Conservation (phyloP, 92 coral and sea anemone genomes). For the Galaxea fascicularis region DNA sequence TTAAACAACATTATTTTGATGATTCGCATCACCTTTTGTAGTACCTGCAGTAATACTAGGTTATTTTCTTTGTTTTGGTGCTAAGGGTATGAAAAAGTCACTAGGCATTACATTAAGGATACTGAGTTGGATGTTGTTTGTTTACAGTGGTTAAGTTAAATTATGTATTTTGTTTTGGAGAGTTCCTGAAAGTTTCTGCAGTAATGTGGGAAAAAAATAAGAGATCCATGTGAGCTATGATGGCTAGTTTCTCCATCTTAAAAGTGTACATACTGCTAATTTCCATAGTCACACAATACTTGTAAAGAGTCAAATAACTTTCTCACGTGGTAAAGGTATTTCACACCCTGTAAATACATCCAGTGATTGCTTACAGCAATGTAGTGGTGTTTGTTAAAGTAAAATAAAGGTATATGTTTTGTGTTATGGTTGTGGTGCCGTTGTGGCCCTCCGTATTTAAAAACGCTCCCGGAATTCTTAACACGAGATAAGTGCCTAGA, state of each 20-base stretch:
- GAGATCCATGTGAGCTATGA: background rate
- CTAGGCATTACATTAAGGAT: no score
- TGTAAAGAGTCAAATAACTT: background rate
- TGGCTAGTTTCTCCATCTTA: background rate
- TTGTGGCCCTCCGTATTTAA: background rate
- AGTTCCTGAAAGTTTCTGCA: background rate
- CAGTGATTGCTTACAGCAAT: background rate
- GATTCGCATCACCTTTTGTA: no score
- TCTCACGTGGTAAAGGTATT: background rate
- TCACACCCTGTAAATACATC: slow-evolving; percentile 13
- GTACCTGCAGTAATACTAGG: no score
- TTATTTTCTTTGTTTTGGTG: no score
- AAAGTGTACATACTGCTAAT: background rate
- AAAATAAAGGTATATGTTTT: slow-evolving; percentile 1
- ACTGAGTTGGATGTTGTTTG: no score
- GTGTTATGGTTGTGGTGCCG: no score
- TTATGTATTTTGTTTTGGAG: no score
- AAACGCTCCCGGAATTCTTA: background rate
- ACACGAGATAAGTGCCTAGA: background rate
- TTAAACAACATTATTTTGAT: no score
- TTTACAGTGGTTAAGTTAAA: no score
- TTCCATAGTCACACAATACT: background rate
- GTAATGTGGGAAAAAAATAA: background rate
- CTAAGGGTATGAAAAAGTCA: no score
- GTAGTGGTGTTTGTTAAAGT: background rate